Conservation (phyloP, 2,113 vertebrate genomes). For the Thunnus thynnus region DNA sequence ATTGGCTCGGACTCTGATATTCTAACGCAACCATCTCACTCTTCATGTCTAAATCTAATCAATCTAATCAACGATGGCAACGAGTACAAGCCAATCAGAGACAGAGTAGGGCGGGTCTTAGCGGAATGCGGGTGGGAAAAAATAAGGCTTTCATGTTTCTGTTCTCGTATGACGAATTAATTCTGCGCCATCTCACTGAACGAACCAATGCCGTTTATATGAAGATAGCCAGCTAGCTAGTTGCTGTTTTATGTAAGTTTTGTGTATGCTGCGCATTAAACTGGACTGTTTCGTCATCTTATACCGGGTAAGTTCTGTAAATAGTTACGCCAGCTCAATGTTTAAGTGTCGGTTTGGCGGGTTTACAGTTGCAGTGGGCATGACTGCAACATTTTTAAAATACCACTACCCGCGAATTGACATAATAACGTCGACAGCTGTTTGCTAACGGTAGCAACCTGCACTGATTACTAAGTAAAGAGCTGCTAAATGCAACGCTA, state of each 20-base stretch:
- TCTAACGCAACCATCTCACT: too few relatives aligned
- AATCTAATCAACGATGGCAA: too few relatives aligned
- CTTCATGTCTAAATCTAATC: too few relatives aligned
- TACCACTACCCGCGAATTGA: conserved; percentile 44
- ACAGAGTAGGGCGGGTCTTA: too few relatives aligned
- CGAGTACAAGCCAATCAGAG: too few relatives aligned
- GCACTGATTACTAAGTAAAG: too few relatives aligned
- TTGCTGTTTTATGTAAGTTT: conserved; percentile 6
- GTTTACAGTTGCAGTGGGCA: not conserved
- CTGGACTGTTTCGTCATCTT: not conserved
- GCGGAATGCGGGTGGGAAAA: too few relatives aligned
- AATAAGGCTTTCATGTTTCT: too few relatives aligned
- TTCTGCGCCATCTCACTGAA: conserved; percentile 41
- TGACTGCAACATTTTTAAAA: conserved; percentile 20
- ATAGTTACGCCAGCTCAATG: too few relatives aligned
- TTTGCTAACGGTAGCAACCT: not conserved
- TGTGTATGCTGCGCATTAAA: not conserved
- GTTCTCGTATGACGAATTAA: conserved; percentile 44
- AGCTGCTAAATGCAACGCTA: not conserved
- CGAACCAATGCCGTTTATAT: not conserved
- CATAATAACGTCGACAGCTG: not conserved
- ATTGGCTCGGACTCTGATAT: too few relatives aligned
- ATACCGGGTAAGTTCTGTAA: conserved; percentile 13
- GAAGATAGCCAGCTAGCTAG: conserved; percentile 18
- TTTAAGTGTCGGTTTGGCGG: not conserved